A percentile compares a stretch with the other conserved stretches of the same genome.
phyloP scores from a whole-genome alignment of 2,888 invertebrate genomes.

The Prosopocoilus inquinatus region DNA sequence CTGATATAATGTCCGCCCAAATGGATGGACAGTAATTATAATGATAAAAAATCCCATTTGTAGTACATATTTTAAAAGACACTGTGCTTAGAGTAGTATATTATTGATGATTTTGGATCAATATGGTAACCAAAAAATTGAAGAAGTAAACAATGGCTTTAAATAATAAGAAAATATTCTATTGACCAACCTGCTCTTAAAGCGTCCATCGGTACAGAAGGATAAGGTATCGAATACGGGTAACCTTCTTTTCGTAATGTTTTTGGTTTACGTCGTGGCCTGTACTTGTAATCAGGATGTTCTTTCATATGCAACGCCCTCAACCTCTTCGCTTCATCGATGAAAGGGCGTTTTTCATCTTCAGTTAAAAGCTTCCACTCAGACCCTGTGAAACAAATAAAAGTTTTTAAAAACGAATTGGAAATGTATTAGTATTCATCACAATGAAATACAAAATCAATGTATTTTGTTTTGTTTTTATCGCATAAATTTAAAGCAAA shows the following conservation, averaged over 20 bases:
- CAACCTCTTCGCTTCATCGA: slow-evolving; percentile 94
- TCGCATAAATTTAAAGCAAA: too few species aligned
- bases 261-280: slow-evolving; percentile 86
- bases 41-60: too few species aligned
- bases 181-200: slow-evolving; percentile 73
- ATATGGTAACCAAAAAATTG: too few species aligned
- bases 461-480: too few species aligned
- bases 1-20: too few species aligned
- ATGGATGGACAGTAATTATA: too few species aligned
- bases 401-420: too few species aligned
- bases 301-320: slow-evolving; percentile 94
- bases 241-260: slow-evolving; percentile 86
- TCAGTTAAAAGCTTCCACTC: slow-evolving; percentile 96
- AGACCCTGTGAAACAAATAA: slow-evolving; percentile 62
- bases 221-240: slow-evolving; percentile 90
- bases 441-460: background rate
- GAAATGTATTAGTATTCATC: background rate
- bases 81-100: too few species aligned
- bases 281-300: slow-evolving; percentile 92
- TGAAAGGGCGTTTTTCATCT: slow-evolving; percentile 94
- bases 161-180: too few species aligned
- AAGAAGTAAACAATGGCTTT: too few species aligned
- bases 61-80: too few species aligned
- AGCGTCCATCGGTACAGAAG: slow-evolving; percentile 87
- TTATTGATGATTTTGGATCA: too few species aligned